Evolutionary conservation across 2,797 vertebrate species (phyloP), one percentile per base, ranked within the genome.

Genomic region (Perodicticus potto): DNA sequence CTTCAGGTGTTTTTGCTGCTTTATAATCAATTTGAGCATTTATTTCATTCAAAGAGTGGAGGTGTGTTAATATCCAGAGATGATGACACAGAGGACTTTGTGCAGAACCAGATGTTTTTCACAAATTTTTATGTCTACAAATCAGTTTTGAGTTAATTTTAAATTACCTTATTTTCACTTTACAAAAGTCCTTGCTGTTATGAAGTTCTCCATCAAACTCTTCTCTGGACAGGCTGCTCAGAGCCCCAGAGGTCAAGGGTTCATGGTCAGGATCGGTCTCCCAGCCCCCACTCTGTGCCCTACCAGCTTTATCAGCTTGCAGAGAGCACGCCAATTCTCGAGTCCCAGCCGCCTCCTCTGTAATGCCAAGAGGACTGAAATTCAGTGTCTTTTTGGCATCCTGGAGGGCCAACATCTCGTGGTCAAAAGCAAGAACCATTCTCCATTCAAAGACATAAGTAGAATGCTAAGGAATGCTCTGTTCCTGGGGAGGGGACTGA

Each of bases 391-490:
- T 13, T 40, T 40, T 34, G 7, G 27, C 9, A 20, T 59, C 19
- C 2, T 13, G 19, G 53, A 2, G 27, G 57, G 10, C 27, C 49
- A 65, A 53, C 3, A 22, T 1, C 2, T 12, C 11, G 2, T 22
- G 34, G 67, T 20, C 16, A 23, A 27, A 85, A n/a, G 49, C 7
- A 3, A 49, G 5, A 27, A 34, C 25, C 5, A 16, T 2, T 53
- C n/a, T 22, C 32, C 19, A 2, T 11, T 37, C 27, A 85, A 55
- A 70, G 32, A 67, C 23, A 53, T 6, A 20, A 20, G 57, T 0
- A 3, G 5, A 3, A 2, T 1, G 25, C 5, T 40, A 4, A 20
- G 2, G 4, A 19, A 3, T 0, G 12, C 1, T 3, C 8, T 34
- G 5, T 17, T 25, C 10, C 0, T 1, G 0, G 0, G 23, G 22